phyloP scores from a whole-genome alignment of 1,140 invertebrate species.

The Drosophila truncata region DNA sequence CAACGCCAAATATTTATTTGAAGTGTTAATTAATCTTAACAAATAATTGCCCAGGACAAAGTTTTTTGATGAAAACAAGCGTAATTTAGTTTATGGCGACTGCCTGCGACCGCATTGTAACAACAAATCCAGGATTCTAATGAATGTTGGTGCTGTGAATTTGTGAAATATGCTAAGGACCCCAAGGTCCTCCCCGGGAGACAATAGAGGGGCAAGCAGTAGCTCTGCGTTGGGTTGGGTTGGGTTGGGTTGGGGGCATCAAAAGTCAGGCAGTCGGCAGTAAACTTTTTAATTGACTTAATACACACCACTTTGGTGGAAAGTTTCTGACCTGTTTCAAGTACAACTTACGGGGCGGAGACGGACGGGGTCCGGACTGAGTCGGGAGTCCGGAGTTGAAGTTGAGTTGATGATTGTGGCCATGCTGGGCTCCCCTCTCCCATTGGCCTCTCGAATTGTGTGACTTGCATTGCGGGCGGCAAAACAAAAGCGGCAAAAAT shows the following conservation, averaged over 20 bases:
- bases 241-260: slow-evolving; percentile 39
- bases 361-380: slow-evolving; percentile 1
- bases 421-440: slow-evolving; percentile 60
- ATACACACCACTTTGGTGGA: slow-evolving; percentile 83
- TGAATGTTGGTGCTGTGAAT: slow-evolving; percentile 65
- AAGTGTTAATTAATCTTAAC: slow-evolving; percentile 83
- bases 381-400: slow-evolving; percentile 37
- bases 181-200: slow-evolving; percentile 26
- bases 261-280: slow-evolving; percentile 81
- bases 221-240: background rate
- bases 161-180: slow-evolving; percentile 76
- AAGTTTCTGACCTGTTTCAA: slow-evolving; percentile 82
- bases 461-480: slow-evolving; percentile 66
- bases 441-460: slow-evolving; percentile 58
- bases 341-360: slow-evolving; percentile 62
- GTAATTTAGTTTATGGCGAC: slow-evolving; percentile 79
- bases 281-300: slow-evolving; percentile 84
- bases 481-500: slow-evolving; percentile 63
- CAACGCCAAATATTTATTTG: slow-evolving; percentile 77
- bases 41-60: slow-evolving; percentile 78
- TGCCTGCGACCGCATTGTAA: slow-evolving; percentile 51
- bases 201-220: slow-evolving; percentile 10
- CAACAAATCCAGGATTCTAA: slow-evolving; percentile 54
- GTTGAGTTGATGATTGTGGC: slow-evolving; percentile 80
- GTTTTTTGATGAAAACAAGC: slow-evolving; percentile 82